Percentiles rank a stretch among this genome's conserved stretches.
Evolutionary conservation across 2,888 invertebrate genomes (phyloP).

Genomic region (Euclidia mi): DNA sequence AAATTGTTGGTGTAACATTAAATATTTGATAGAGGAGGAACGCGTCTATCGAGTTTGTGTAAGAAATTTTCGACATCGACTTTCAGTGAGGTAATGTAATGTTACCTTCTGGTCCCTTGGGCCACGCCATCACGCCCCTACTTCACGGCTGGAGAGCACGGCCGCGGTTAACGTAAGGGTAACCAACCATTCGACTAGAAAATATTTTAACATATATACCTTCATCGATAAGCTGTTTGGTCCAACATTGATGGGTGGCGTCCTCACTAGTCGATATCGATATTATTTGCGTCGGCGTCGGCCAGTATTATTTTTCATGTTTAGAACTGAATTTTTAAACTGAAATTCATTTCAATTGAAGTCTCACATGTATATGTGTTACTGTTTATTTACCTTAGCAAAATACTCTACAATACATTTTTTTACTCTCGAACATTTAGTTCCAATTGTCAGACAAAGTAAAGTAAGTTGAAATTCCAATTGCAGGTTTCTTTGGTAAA

Average conservation of each 20-base stretch:
- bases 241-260: not conserved
- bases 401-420: too few relatives aligned
- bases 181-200: slow-evolving; percentile 41
- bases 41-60: slow-evolving; percentile 43
- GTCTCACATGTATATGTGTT: too few relatives aligned
- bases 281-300: not conserved
- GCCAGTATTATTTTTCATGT: slow-evolving; percentile 1
- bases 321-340: not conserved
- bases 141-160: slow-evolving; percentile 44
- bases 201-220: slow-evolving; percentile 31
- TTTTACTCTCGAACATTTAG: too few relatives aligned
- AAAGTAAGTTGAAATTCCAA: too few relatives aligned
- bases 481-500: too few relatives aligned
- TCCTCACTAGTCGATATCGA: not conserved
- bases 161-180: slow-evolving; percentile 44
- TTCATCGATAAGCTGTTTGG: slow-evolving; percentile 31
- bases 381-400: too few relatives aligned
- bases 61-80: slow-evolving; percentile 39
- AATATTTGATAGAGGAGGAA: slow-evolving; percentile 16
- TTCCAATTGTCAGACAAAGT: too few relatives aligned
- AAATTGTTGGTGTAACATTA: too few relatives aligned
- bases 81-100: slow-evolving; percentile 51
- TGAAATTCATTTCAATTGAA: not conserved
- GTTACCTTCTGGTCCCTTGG: slow-evolving; percentile 49
- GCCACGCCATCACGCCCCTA: slow-evolving; percentile 40